These are phyloP conservation scores for Meloe dianella DNA, from an alignment of 2,888 invertebrate species.

Conservation along the genomic window DNA sequence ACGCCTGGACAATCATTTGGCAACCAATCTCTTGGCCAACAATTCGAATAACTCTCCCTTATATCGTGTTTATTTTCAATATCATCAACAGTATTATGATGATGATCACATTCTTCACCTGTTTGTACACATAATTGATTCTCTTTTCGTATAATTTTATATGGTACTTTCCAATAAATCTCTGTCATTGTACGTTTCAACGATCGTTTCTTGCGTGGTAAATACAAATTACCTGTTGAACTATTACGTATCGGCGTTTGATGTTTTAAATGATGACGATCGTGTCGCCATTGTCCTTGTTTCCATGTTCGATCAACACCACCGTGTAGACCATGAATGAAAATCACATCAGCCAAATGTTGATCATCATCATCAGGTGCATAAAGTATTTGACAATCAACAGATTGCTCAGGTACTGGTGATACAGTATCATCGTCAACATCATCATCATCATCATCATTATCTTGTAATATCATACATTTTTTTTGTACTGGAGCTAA, in stretches of 20 bases:
- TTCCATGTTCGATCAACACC: slow-evolving; percentile 84
- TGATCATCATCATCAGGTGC: slow-evolving; percentile 46
- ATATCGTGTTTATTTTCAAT: slow-evolving; percentile 28
- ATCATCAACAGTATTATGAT: slow-evolving; percentile 31
- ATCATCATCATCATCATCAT: slow-evolving; percentile 20
- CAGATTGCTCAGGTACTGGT: slow-evolving; percentile 51
- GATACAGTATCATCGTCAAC: slow-evolving; percentile 4
- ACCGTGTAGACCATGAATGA: slow-evolving; percentile 82
- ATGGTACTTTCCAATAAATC: slow-evolving; percentile 43
- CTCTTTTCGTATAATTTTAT: slow-evolving; percentile 44
- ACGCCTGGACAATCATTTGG: slow-evolving; percentile 77
- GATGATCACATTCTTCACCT: slow-evolving; percentile 32
- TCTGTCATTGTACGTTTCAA: slow-evolving; percentile 47
- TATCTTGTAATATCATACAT: slow-evolving; percentile 42
- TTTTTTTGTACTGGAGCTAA: slow-evolving; percentile 56
- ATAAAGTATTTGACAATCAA: slow-evolving; percentile 54
- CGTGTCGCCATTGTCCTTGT: slow-evolving; percentile 71
- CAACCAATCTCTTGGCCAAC: slow-evolving; percentile 90
- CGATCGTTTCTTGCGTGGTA: slow-evolving; percentile 40
- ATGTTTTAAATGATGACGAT: slow-evolving; percentile 52
- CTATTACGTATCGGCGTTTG: slow-evolving; percentile 47
- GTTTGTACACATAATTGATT: slow-evolving; percentile 32
- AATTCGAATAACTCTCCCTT: slow-evolving; percentile 62
- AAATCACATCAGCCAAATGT: slow-evolving; percentile 72
- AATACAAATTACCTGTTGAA: slow-evolving; percentile 46